These are phyloP conservation scores for Lasioglossum vierecki DNA, from an alignment of 2,888 invertebrate genomes.

Conservation along the genomic window DNA sequence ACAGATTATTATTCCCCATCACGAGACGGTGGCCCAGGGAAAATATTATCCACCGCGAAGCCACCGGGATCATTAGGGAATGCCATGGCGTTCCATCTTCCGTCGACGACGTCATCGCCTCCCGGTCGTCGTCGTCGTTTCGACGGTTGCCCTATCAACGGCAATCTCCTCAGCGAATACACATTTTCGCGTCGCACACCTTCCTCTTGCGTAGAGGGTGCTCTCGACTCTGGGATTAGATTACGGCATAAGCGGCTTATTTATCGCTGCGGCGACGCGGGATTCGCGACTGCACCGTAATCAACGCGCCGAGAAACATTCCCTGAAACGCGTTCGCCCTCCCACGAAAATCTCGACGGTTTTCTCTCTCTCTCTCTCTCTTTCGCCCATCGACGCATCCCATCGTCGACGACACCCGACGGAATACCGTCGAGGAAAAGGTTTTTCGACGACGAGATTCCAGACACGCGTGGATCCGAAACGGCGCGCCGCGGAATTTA, in stretches of 20 bases:
- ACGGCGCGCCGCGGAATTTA: conserved; percentile 19
- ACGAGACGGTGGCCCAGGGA: background rate
- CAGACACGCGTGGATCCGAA: conserved; percentile 27
- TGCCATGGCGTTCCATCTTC: conserved; percentile 26
- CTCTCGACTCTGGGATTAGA: conserved; percentile 61
- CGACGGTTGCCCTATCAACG: conserved; percentile 54
- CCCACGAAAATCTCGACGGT: background rate
- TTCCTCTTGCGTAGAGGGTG: conserved; percentile 14
- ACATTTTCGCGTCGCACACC: conserved; percentile 44
- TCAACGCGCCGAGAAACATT: conserved; percentile 48
- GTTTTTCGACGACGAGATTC: conserved; percentile 33
- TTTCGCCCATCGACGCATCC: background rate
- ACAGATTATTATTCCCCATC: background rate
- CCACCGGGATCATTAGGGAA: conserved; percentile 36
- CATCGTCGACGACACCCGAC: background rate
- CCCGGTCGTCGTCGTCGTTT: conserved; percentile 32
- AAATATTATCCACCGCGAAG: conserved; percentile 13
- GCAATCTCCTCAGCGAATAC: conserved; percentile 54
- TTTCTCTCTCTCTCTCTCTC: background rate
- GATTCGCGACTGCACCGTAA: conserved; percentile 55
- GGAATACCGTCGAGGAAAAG: background rate
- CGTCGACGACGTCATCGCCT: background rate
- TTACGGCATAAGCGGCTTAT: conserved; percentile 72
- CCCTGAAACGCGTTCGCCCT: conserved; percentile 26
- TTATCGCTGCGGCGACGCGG: conserved; percentile 63